Percentiles rank a stretch among this genome's conserved stretches.
These are phyloP conservation scores for Campoletis raptor DNA, from an alignment of 2,888 invertebrate species.

Conservation along the genomic window DNA sequence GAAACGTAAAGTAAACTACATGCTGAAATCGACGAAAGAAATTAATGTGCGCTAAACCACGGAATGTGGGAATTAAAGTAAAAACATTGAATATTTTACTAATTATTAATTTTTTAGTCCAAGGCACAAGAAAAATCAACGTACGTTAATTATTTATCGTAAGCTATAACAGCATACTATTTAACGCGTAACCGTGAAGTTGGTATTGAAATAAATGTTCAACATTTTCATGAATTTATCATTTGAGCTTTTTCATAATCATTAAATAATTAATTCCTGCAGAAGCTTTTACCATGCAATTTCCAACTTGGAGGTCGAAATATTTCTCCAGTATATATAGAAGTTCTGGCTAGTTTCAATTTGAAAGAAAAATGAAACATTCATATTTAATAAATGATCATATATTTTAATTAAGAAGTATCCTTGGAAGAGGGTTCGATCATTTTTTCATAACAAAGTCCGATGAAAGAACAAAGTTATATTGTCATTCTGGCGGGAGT, in stretches of 20 bases:
- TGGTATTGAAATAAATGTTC: background rate
- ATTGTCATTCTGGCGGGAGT: too few relatives aligned
- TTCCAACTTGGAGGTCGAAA: background rate
- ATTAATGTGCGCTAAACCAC: background rate
- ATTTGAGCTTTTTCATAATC: background rate
- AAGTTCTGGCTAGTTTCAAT: background rate
- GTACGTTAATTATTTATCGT: background rate
- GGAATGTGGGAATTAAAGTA: background rate
- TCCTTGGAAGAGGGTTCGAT: too few relatives aligned
- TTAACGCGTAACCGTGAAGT: background rate
- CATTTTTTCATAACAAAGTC: too few relatives aligned
- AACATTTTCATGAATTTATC: background rate
- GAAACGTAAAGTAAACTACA: slow-evolving; percentile 3
- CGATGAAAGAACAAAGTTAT: too few relatives aligned
- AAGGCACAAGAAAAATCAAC: background rate
- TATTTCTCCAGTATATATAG: background rate
- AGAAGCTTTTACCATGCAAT: background rate
- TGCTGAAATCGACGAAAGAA: background rate
- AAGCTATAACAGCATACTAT: background rate
- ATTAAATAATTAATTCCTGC: background rate
- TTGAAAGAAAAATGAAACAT: too few relatives aligned
- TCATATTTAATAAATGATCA: too few relatives aligned
- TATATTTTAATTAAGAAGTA: too few relatives aligned
- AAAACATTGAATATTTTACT: background rate
- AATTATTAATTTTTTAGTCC: background rate